A percentile compares a stretch with the other conserved stretches of the same genome.
Evolutionary conservation across 1,140 invertebrate genomes (phyloP).

Genomic region (Ladona fulva): DNA sequence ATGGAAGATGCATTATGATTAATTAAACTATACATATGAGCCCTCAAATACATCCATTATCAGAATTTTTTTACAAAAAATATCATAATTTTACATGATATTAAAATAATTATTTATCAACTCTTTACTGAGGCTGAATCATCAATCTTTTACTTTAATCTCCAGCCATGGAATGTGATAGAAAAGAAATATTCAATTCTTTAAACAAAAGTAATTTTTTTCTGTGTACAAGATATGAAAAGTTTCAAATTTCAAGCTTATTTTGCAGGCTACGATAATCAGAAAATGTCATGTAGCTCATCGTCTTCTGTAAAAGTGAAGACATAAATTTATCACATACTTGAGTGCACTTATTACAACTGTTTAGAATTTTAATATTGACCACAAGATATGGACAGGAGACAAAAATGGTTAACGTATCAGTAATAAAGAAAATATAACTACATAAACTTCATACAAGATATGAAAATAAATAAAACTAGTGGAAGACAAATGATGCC

Average conservation of each 20-base stretch:
- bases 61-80: slow-evolving; percentile 1
- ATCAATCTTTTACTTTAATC: not conserved
- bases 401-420: not conserved
- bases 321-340: not conserved
- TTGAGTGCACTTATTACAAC: slow-evolving; percentile 5
- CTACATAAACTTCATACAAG: not conserved
- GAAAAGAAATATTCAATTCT: not conserved
- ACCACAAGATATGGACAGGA: not conserved
- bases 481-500: not conserved
- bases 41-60: not conserved
- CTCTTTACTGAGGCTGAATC: not conserved
- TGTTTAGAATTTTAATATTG: not conserved
- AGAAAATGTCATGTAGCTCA: not conserved
- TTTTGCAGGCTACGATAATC: not conserved
- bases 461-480: slow-evolving; percentile 9
- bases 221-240: not conserved
- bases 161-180: not conserved
- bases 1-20: not conserved
- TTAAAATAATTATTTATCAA: not conserved
- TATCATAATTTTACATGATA: not conserved
- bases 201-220: not conserved
- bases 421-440: not conserved
- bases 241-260: not conserved
- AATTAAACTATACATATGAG: not conserved
- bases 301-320: not conserved